phyloP scores from a whole-genome alignment of 2,888 invertebrate genomes.

The Ganaspis brasiliensis region DNA sequence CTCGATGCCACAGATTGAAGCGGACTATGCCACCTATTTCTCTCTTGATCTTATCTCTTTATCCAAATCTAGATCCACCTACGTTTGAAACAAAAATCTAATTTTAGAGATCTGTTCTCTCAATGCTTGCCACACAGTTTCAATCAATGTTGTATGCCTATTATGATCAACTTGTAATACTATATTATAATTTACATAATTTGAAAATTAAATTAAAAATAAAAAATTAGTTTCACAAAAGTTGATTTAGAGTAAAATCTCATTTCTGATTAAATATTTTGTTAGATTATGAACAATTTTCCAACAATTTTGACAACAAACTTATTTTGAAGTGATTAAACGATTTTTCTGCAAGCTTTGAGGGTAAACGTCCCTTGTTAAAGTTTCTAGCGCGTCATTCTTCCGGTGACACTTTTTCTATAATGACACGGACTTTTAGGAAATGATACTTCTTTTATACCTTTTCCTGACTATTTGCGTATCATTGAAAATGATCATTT shows the following conservation, averaged over 20 bases:
- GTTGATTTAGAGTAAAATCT: no score
- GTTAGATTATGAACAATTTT: no score
- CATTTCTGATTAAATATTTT: no score
- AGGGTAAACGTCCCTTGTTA: slow-evolving; percentile 23
- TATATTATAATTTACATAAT: no score
- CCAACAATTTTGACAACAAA: neutral
- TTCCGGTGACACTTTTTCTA: slow-evolving; percentile 36
- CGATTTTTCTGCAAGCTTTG: neutral
- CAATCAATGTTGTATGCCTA: no score
- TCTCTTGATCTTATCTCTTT: slow-evolving; percentile 48
- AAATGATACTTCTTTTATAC: neutral
- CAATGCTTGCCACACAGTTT: neutral
- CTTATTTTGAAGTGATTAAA: neutral
- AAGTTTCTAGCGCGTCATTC: slow-evolving; percentile 32
- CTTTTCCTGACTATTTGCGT: neutral
- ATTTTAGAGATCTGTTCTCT: neutral
- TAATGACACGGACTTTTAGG: slow-evolving; percentile 11
- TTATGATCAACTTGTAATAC: no score
- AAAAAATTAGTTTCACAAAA: no score
- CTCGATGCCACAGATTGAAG: slow-evolving; percentile 68
- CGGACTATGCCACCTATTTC: slow-evolving; percentile 47
- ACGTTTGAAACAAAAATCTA: slow-evolving; percentile 20
- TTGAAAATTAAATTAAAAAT: no score
- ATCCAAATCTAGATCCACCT: slow-evolving; percentile 48
- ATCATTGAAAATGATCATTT: slow-evolving; percentile 1